Evolutionary conservation across 1,140 invertebrate genomes (phyloP), one percentile per base, ranked within the genome.

Genomic region (Papilio glaucus): DNA sequence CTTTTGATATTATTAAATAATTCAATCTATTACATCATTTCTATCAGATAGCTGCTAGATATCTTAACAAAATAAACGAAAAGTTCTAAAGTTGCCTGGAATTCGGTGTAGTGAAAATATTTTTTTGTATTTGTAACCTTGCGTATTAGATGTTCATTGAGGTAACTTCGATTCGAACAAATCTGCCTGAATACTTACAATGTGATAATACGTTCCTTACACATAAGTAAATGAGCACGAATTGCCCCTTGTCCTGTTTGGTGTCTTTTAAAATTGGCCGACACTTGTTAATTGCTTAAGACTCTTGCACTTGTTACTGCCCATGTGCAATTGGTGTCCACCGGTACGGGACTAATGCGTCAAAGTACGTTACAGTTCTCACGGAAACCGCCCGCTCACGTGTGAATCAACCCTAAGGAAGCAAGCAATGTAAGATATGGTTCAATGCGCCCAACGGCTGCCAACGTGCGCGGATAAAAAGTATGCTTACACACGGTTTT

Each of bases 391-490:
- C 29, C 71, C 60, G 69, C 79, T 82, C 78, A 81, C 78, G 77
- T 85, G 79, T 77, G 73, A 57, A 79, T 39, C 68, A 38, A 82
- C 88, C 88, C 89, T 83, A 85, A 90, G 89, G 87, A 90, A 87
- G 77, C 76, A 71, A 73, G 65, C 8, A 70, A 71, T 80, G 83
- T 80, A 89, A 73, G 85, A 82, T 87, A 90, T 88, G 89, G 83
- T 90, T 88, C 80, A 89, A 83, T 83, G 88, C 80, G 72, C 81
- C 68, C 79, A 87, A 91, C 88, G 86, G 83, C 81, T 84, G 76
- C 67, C 42, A 81, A 78, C 76, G 78, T 74, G 74, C 65, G 74
- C 53, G 53, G 73, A 80, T 80, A 85, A 83, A 87, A 85, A 87
- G 70, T 79, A 15, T 49, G 63, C 41, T 63, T 83, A 80, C 84